phyloP scores from a whole-genome alignment of 2,113 vertebrate species.

The Orthonyx spaldingii region DNA sequence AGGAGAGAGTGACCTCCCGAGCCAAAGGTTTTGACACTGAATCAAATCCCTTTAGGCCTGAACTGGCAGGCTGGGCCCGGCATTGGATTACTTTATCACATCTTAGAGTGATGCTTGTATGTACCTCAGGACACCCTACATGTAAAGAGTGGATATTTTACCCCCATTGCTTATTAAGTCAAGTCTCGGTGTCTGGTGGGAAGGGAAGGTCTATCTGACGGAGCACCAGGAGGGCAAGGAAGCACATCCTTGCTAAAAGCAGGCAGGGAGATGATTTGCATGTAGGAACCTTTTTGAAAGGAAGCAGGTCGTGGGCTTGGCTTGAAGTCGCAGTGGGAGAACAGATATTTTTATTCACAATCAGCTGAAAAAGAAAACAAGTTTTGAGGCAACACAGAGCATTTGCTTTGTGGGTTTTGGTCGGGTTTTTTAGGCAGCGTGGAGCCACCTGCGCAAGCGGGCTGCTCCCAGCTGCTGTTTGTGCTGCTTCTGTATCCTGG shows the following conservation, averaged over 20 bases:
- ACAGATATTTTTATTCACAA: not conserved
- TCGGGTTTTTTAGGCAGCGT: rapidly evolving
- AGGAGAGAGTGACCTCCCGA: conserved; percentile 86
- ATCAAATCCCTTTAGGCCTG: conserved; percentile 97
- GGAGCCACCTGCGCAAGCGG: rapidly evolving
- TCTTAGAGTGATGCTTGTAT: conserved; percentile 80
- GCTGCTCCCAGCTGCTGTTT: not conserved
- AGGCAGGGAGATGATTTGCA: not conserved
- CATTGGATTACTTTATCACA: conserved; percentile 93
- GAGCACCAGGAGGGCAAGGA: not conserved
- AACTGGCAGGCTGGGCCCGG: conserved; percentile 83
- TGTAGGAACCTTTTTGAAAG: not conserved
- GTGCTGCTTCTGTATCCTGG: rapidly evolving
- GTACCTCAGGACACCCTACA: conserved; percentile 79
- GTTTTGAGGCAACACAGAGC: rapidly evolving
- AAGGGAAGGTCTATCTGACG: conserved; percentile 71
- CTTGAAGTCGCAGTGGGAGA: not conserved
- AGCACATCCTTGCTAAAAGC: not conserved
- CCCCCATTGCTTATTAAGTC: conserved; percentile 82
- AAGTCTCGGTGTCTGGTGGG: conserved; percentile 79
- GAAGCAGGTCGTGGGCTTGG: not conserved
- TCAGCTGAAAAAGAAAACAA: not conserved
- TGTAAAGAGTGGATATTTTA: conserved; percentile 79
- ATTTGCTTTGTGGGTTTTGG: not conserved
- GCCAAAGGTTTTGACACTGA: conserved; percentile 97